These are phyloP conservation scores for Ptilorrhoa leucosticta DNA, from an alignment of 2,113 vertebrate genomes.

Conservation along the genomic window DNA sequence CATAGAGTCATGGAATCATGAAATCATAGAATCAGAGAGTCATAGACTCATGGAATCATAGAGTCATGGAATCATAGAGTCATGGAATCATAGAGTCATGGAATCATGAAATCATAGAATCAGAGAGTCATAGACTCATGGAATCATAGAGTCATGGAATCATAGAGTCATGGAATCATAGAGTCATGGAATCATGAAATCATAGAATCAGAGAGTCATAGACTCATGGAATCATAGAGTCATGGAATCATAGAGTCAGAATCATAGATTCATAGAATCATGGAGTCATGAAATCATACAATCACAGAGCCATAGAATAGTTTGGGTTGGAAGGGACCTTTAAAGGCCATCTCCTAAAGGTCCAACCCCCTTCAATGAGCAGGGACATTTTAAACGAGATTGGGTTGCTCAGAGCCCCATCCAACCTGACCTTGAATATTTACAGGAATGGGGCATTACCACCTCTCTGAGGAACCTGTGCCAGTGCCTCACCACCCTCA, in stretches of 20 bases:
- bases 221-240: background rate
- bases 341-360: background rate
- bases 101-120: background rate
- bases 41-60: too few species aligned
- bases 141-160: background rate
- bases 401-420: background rate
- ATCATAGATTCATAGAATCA: too few species aligned
- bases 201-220: fast-evolving
- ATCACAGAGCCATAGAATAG: too few species aligned
- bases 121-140: too few species aligned
- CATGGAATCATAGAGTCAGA: background rate
- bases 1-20: background rate
- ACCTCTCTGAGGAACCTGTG: background rate
- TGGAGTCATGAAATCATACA: background rate
- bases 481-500: background rate
- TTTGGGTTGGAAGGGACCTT: background rate
- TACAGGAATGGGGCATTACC: background rate
- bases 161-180: fast-evolving
- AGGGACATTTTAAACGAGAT: background rate
- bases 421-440: background rate
- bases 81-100: background rate
- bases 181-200: too few species aligned
- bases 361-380: background rate
- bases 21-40: background rate
- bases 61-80: background rate